phyloP scores from a whole-genome alignment of 2,797 vertebrate species.

The Alosa sapidissima region DNA sequence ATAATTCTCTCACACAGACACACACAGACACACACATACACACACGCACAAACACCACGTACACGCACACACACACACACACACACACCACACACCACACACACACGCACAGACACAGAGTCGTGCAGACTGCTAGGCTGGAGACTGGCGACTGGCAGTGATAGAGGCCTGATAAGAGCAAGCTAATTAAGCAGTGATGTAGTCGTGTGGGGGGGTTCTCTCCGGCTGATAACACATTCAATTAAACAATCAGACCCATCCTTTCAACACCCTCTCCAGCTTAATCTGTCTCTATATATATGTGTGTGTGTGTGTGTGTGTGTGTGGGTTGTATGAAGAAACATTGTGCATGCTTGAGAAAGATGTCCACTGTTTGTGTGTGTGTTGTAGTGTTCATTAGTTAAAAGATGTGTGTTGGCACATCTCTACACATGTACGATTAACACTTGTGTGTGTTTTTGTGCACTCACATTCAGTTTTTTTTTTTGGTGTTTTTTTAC shows the following conservation, averaged over 20 bases:
- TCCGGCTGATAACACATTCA: slow-evolving; percentile 30
- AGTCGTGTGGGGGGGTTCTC: neutral
- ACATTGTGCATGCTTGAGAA: neutral
- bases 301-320: slow-evolving; percentile 10
- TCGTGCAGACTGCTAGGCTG: neutral
- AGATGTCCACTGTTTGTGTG: neutral
- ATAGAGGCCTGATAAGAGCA: slow-evolving; percentile 21
- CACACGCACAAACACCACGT: neutral
- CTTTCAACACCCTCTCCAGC: neutral
- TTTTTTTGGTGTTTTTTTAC: neutral
- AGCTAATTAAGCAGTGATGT: slow-evolving; percentile 24
- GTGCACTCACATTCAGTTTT: too few species aligned
- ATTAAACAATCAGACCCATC: slow-evolving; percentile 21
- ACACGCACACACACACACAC: neutral
- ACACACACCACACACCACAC: neutral
- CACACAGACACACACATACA: neutral
- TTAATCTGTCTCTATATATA: neutral
- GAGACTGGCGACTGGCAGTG: neutral
- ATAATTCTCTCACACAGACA: neutral
- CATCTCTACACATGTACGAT: too few species aligned
- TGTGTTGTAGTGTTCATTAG: neutral
- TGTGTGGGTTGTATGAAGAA: neutral
- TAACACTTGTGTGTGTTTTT: too few species aligned
- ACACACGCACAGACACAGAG: neutral
- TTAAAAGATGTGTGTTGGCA: too few species aligned